These are phyloP conservation scores for Drosophila anomalata DNA, from an alignment of 2,888 invertebrate species.

Conservation along the genomic window DNA sequence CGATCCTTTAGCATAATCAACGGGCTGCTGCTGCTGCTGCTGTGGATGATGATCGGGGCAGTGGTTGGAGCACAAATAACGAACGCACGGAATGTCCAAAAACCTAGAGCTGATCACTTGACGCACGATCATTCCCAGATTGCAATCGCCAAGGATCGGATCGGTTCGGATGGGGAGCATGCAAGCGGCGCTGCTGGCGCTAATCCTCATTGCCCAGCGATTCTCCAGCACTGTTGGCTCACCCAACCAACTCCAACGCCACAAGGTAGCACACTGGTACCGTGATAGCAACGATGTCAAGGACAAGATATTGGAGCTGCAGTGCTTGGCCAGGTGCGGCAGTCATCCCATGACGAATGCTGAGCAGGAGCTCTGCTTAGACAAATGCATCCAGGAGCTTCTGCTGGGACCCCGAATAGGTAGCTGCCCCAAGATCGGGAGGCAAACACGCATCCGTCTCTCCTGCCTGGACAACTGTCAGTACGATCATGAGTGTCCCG, in stretches of 20 bases:
- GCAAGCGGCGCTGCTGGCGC: constrained; percentile 46
- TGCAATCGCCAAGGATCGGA: constrained; percentile 46
- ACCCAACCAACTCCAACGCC: constrained; percentile 46
- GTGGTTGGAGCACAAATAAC: constrained; percentile 56
- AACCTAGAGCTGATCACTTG: constrained; percentile 53
- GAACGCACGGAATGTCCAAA: constrained; percentile 71
- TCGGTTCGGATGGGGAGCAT: constrained; percentile 34
- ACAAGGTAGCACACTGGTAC: constrained; percentile 40
- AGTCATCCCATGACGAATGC: constrained; percentile 36
- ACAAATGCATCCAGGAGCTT: constrained; percentile 75
- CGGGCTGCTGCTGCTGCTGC: constrained; percentile 49
- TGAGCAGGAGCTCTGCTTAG: constrained; percentile 61
- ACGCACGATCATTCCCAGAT: constrained; percentile 63
- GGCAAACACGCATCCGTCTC: constrained; percentile 60
- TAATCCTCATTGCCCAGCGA: constrained; percentile 38
- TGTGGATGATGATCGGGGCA: constrained; percentile 27
- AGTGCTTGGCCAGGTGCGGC: constrained; percentile 81
- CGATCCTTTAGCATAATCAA: constrained; percentile 76
- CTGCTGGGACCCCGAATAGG: constrained; percentile 77
- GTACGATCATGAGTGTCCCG: constrained; percentile 88
- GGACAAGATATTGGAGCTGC: constrained; percentile 81
- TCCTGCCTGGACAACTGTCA: constrained; percentile 81
- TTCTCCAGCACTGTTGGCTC: constrained; percentile 30
- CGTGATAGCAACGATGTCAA: constrained; percentile 76
- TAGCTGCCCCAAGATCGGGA: constrained; percentile 73